These are phyloP conservation scores for Heliothis peltigera DNA, from an alignment of 2,888 invertebrate species.

Conservation along the genomic window DNA sequence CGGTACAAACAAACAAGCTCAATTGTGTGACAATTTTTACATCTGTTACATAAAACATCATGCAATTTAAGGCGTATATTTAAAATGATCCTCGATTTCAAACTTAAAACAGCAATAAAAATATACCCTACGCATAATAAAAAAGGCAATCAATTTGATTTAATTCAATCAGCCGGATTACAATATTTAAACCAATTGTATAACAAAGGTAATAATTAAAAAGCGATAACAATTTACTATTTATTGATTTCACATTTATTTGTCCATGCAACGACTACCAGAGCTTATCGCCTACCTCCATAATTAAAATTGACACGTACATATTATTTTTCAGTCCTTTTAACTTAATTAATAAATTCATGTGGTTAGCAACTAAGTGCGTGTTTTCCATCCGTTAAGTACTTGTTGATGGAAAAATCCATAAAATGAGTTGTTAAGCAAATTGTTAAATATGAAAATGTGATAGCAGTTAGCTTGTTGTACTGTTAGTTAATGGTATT, in stretches of 20 bases:
- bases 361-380: constrained; percentile 22
- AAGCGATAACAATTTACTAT: background rate
- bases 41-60: no score
- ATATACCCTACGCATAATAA: background rate
- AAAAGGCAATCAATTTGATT: background rate
- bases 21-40: no score
- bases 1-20: no score
- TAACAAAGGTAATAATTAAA: background rate
- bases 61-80: no score
- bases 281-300: background rate
- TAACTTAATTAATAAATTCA: constrained; percentile 35
- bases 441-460: constrained; percentile 28
- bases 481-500: constrained; percentile 24
- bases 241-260: background rate
- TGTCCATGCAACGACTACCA: background rate
- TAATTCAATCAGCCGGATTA: background rate
- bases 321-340: constrained; percentile 13
- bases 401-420: constrained; percentile 27
- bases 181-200: no score
- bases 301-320: constrained; percentile 7
- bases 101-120: no score
- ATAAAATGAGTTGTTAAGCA: constrained; percentile 43
- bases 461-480: constrained; percentile 9
- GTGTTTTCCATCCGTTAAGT: constrained; percentile 40
- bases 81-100: no score